These are phyloP conservation scores for Maniola jurtina DNA, from an alignment of 1,140 invertebrate genomes.

Conservation along the genomic window DNA sequence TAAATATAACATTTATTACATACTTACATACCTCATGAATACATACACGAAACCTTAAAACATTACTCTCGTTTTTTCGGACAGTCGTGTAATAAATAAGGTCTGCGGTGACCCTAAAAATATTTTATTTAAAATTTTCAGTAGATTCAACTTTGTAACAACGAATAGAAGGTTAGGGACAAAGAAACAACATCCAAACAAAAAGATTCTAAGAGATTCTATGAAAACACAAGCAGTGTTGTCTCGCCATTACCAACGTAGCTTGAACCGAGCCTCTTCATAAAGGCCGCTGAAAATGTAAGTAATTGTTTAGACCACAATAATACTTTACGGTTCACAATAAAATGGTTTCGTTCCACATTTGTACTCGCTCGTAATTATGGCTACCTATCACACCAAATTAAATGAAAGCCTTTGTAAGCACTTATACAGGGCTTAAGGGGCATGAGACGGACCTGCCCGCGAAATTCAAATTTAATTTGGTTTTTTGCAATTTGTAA, in stretches of 20 bases:
- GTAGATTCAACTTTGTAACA: background rate
- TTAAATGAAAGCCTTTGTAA: background rate
- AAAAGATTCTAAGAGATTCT: conserved; percentile 17
- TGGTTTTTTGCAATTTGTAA: too few relatives aligned
- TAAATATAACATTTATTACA: too few relatives aligned
- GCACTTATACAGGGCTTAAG: too few relatives aligned
- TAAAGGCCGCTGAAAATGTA: conserved; percentile 7
- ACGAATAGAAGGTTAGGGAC: background rate
- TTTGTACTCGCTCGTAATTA: conserved; percentile 11
- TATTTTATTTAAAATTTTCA: too few relatives aligned
- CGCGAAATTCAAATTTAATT: too few relatives aligned
- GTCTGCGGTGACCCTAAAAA: too few relatives aligned
- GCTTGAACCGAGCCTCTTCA: conserved; percentile 14
- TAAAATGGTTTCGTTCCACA: conserved; percentile 23
- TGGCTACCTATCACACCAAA: conserved; percentile 10
- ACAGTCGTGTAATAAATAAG: too few relatives aligned
- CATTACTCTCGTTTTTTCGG: too few relatives aligned
- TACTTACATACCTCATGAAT: too few relatives aligned
- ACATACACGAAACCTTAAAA: too few relatives aligned
- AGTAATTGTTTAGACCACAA: conserved; percentile 21
- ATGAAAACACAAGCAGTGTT: conserved; percentile 1
- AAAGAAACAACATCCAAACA: conserved; percentile 4
- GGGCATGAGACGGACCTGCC: too few relatives aligned
- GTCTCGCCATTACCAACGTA: conserved; percentile 5
- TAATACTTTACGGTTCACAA: conserved; percentile 20